Base-by-base conservation (phyloP, 2,888 invertebrate genomes). In the Hirudinaria manillensis region DNA sequence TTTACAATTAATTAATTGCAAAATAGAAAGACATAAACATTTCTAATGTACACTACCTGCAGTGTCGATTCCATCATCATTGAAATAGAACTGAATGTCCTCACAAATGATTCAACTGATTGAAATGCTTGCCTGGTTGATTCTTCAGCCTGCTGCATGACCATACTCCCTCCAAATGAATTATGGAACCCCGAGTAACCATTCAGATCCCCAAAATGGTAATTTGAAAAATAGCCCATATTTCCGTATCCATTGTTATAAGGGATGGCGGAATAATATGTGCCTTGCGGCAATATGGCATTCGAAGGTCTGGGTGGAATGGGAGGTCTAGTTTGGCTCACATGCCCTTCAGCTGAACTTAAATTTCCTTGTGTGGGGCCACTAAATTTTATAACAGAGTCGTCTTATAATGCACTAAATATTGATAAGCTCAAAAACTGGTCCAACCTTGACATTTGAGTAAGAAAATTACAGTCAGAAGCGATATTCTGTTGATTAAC, bases 61-160 rank as follows among this genome's bases (percentile, higher is more conserved):
- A 94, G 96, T 67, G 97, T 96, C 32, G 95, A 96, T 83, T 97
- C 97, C 75, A 98, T 86, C 94, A 98, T 95, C 89, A 94, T 93
- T 2, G 95, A 93, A 2, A 98, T 90, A 73, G 97, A 95, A 27
- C 92, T 91, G 79, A 97, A 92, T 0, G 97, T 94, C 80, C 91
- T 90, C 2, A 95, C 93, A 29, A 96, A 88, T 73, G 93, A 91
- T 85, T 97, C 95, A 80, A 98, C 93, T 21, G 93, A 94, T 82
- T 95, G 92, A 85, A 98, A 98, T 10, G 98, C 93, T 75, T 92
- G 92, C 68, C 95, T 88, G 0, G 95, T 93, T 81, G 90, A 92
- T 81, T 94, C 94, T 85, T 95, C 94, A 0, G 94, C 95, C 82
- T 92, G 88, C 84, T 93, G 92, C 72, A 93, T 90, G 82, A 95